Percentiles rank a stretch among this genome's conserved stretches.
phyloP scores from a whole-genome alignment of 1,140 invertebrate genomes.

The Bathynomus jamesi region DNA sequence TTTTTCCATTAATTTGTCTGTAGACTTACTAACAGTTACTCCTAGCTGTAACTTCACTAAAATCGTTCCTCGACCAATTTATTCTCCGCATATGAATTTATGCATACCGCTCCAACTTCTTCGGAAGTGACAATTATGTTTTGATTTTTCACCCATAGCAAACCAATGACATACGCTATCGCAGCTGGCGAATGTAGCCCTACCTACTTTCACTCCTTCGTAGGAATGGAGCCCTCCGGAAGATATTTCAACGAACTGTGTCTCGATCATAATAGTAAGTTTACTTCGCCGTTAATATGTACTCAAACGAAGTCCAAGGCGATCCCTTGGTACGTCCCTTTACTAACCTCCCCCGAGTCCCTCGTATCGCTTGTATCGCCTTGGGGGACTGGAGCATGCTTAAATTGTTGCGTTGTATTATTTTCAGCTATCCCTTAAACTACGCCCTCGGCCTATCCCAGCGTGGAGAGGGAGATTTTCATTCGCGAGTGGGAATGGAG shows the following conservation, averaged over 20 bases:
- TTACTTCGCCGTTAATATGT: neutral
- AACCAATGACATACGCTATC: conserved; percentile 92
- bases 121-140: no score
- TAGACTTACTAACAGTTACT: no score
- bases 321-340: no score
- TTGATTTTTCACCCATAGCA: conserved; percentile 50
- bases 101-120: no score
- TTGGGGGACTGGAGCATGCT: neutral
- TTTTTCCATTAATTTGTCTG: no score
- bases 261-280: conserved; percentile 85
- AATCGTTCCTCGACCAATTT: no score
- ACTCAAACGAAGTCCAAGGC: neutral
- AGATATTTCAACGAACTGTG: conserved; percentile 94
- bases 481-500: neutral
- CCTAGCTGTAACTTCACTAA: no score
- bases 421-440: conserved; percentile 11
- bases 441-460: conserved; percentile 6
- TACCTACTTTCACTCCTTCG: conserved; percentile 85
- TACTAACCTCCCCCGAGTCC: no score
- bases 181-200: conserved; percentile 81
- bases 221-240: conserved; percentile 93
- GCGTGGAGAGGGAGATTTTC: neutral
- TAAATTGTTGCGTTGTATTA: conserved; percentile 1
- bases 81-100: no score
- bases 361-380: neutral